A percentile compares a stretch with the other conserved stretches of the same genome.
Evolutionary conservation across 1,140 invertebrate species (phyloP).

Genomic region (Venustaconcha ellipsiformis): DNA sequence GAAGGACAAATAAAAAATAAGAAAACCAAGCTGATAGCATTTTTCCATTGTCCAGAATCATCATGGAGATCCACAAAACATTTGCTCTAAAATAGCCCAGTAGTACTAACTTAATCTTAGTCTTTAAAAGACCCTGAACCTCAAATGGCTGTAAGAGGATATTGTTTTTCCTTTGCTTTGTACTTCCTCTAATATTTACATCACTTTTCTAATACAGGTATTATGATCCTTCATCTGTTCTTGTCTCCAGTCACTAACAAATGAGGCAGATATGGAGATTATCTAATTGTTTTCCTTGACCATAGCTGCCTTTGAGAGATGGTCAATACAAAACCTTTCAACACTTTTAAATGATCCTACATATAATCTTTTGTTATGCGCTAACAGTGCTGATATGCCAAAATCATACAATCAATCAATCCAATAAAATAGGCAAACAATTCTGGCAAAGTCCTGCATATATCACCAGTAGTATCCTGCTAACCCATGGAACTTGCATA

Average conservation of each 20-base stretch:
- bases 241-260: too few relatives aligned
- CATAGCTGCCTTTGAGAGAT: too few relatives aligned
- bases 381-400: neutral
- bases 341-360: too few relatives aligned
- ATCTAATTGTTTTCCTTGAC: too few relatives aligned
- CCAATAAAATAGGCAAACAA: conserved; percentile 4
- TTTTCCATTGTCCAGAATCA: conserved; percentile 12
- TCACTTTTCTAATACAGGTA: too few relatives aligned
- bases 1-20: conserved; percentile 28
- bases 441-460: conserved; percentile 35
- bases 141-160: too few relatives aligned
- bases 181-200: too few relatives aligned
- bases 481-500: conserved; percentile 53
- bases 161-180: too few relatives aligned
- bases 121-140: conserved; percentile 9
- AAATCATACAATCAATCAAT: neutral
- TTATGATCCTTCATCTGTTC: too few relatives aligned
- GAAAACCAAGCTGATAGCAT: neutral
- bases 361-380: neutral
- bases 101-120: conserved; percentile 7
- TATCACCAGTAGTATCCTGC: conserved; percentile 44
- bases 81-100: neutral
- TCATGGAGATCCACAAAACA: conserved; percentile 22
- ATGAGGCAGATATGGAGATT: too few relatives aligned
- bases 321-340: too few relatives aligned